Evolutionary conservation across 2,113 vertebrate genomes (phyloP), one percentile per base, ranked within the genome.

Genomic region (Sceloporus tristichus): DNA sequence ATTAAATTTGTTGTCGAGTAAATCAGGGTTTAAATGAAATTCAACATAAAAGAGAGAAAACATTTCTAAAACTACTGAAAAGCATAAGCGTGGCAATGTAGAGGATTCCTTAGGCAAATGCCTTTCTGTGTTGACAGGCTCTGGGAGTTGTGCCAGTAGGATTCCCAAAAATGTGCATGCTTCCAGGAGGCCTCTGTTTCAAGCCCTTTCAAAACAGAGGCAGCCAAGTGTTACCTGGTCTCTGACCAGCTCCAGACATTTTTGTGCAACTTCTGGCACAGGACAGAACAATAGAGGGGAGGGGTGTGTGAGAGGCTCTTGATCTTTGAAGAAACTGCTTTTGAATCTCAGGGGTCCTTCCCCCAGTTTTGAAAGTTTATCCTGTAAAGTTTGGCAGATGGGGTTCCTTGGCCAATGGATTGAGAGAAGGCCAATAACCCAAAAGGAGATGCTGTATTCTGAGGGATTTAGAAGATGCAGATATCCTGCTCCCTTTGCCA

Each of bases 141-240:
- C 21, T 65, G 34, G 11, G 21, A n/a, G 9, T 65, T 65, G 23
- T 38, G 56, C n/a, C 54, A 59, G 34, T n/a, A 62, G 53, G 18
- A 19, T 81, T 81, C 56, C 34, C 79, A 29, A n/a, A 59, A 80
- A 82, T 19, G 9, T 85, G n/a, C 21, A 75, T 75, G 8, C 54
- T 75, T 38, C 27, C 16, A 56, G 23, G 70, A 16, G 34, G 25
- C 34, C n/a, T 77, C 54, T 76, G 56, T 19, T 18, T 82, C 38
- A 82, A 62, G 56, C 29, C 38, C 42, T 68, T 42, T 82, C 38
- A 82, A 3, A 68, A 82, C 27, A 76, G 54, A 42, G 56, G 29
- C 54, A 85, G 25, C 38, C 34, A 65, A 62, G 29, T 76, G 25
- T 85, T 77, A 77, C 38, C 84, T 85, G 74, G 56, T 18, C 56